A percentile compares a stretch with the other conserved stretches of the same genome.
phyloP scores from a whole-genome alignment of 1,140 invertebrate species.

The Bradynema listronoti region DNA sequence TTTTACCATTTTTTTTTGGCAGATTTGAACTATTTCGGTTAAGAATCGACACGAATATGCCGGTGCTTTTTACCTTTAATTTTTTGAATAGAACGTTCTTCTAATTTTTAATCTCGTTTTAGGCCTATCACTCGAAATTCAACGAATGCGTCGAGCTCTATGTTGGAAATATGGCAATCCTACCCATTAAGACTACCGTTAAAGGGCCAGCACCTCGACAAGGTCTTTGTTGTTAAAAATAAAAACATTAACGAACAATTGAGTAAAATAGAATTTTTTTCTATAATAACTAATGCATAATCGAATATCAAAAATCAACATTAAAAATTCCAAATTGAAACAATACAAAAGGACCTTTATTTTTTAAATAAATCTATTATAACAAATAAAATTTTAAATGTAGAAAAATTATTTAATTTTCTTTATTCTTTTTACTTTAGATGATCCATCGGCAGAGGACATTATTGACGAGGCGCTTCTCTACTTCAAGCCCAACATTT shows the following conservation, averaged over 20 bases:
- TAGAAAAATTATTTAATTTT: not conserved
- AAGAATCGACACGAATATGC: too few relatives aligned
- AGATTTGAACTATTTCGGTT: too few relatives aligned
- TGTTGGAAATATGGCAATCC: slow-evolving; percentile 84
- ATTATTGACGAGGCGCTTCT: slow-evolving; percentile 95
- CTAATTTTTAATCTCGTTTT: slow-evolving; percentile 15
- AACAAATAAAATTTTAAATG: not conserved
- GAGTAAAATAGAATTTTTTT: too few relatives aligned
- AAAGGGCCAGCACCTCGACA: slow-evolving; percentile 75
- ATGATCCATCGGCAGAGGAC: slow-evolving; percentile 62
- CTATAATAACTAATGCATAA: too few relatives aligned
- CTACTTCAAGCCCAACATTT: slow-evolving; percentile 97
- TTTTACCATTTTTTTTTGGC: too few relatives aligned
- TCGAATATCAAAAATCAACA: too few relatives aligned
- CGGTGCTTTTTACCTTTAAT: slow-evolving; percentile 1
- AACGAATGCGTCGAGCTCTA: slow-evolving; percentile 63
- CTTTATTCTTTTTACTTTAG: slow-evolving; percentile 13
- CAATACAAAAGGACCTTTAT: not conserved
- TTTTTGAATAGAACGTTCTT: too few relatives aligned
- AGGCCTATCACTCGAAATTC: slow-evolving; percentile 91
- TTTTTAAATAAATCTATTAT: slow-evolving; percentile 26
- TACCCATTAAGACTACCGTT: slow-evolving; percentile 76
- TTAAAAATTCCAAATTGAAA: too few relatives aligned
- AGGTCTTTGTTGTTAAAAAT: slow-evolving; percentile 51
- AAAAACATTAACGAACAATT: too few relatives aligned